Evolutionary conservation across 2,113 vertebrate genomes (phyloP).

Genomic region (Thalassoma bifasciatum): DNA sequence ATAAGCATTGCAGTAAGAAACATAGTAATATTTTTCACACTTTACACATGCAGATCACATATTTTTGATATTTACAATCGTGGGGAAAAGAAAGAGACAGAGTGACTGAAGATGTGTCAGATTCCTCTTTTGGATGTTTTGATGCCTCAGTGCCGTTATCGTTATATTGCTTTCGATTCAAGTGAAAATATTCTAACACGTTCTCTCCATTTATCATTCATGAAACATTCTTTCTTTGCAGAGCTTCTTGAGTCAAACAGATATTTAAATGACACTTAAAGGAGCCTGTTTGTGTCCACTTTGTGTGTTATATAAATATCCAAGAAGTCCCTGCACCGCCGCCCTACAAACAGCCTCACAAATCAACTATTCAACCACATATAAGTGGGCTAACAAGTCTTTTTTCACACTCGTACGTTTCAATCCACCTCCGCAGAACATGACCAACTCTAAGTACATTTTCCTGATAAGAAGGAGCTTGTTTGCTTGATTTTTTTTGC

Average conservation of each 20-base stretch:
- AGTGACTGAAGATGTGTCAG: conserved; percentile 11
- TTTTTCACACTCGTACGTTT: conserved; percentile 11
- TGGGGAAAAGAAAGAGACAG: background rate
- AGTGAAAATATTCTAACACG: conserved; percentile 19
- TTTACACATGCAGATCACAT: conserved; percentile 72
- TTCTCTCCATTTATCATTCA: background rate
- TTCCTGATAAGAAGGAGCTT: conserved; percentile 47
- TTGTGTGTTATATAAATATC: background rate
- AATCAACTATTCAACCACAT: conserved; percentile 6
- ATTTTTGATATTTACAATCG: conserved; percentile 65
- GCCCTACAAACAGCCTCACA: conserved; percentile 26
- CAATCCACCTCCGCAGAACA: background rate
- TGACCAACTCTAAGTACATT: background rate
- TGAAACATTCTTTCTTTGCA: background rate
- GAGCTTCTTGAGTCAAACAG: background rate
- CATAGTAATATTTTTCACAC: conserved; percentile 36
- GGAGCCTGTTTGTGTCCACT: background rate
- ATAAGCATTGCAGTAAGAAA: conserved; percentile 73
- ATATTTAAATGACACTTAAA: conserved; percentile 18
- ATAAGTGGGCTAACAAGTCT: background rate
- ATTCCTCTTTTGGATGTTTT: conserved; percentile 14
- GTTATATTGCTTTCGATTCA: conserved; percentile 68
- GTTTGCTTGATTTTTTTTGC: conserved; percentile 38
- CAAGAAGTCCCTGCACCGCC: conserved; percentile 2
- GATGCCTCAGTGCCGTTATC: conserved; percentile 49